Conservation (phyloP, 1,140 invertebrate species). For the Bombus ignitus region DNA sequence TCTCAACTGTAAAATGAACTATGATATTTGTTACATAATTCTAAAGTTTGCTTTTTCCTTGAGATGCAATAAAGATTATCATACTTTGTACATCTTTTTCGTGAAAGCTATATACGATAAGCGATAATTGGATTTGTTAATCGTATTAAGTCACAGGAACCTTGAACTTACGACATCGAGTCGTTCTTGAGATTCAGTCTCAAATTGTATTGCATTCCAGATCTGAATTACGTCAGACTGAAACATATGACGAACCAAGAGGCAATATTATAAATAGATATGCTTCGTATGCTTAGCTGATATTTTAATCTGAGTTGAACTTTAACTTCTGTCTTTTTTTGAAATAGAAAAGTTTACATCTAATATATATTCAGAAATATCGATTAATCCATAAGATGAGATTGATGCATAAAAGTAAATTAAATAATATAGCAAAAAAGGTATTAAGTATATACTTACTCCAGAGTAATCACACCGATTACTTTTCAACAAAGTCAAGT, state of each 20-base stretch:
- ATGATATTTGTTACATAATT: not conserved
- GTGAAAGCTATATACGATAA: not conserved
- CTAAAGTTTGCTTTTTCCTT: not conserved
- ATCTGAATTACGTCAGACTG: constrained; percentile 9
- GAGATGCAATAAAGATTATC: not conserved
- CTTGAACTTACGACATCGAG: constrained; percentile 1
- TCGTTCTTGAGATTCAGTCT: not conserved
- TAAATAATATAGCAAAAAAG: not conserved
- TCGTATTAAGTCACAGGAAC: not conserved
- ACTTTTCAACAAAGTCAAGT: not conserved
- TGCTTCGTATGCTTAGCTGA: not conserved
- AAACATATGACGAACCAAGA: not conserved
- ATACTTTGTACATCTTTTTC: not conserved
- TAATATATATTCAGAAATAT: not conserved
- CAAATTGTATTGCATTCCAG: constrained; percentile 1
- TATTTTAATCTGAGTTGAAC: not conserved
- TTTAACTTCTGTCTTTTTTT: not conserved
- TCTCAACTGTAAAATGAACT: not conserved
- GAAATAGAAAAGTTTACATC: not conserved
- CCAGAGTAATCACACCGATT: not conserved
- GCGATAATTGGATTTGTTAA: not conserved
- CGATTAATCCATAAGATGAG: not conserved
- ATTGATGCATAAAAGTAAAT: not conserved
- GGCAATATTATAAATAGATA: constrained; percentile 21
- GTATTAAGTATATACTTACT: no score